Evolutionary conservation across 2,797 vertebrate species (phyloP), one percentile per base, ranked within the genome.

Genomic region (Sebastes oblongus): DNA sequence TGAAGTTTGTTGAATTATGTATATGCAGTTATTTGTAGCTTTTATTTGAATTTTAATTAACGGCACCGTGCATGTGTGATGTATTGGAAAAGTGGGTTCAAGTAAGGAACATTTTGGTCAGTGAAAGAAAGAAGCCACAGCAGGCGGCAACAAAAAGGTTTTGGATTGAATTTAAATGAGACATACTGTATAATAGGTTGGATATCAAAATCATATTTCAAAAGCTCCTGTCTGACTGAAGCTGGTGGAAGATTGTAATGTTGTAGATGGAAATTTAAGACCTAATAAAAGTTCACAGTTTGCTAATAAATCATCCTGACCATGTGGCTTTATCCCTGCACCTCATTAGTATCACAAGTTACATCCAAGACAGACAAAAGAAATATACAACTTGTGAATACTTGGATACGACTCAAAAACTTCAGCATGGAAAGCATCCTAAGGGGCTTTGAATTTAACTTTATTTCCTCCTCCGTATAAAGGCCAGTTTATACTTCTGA

Each of bases 241-340:
- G 11, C 59, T 61, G 3, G 7, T 29, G 14, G 13, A 62, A 34
- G 16, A 66, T 36, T 67, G 1, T 29, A 66, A 20, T 18, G 80
- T n/a, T 73, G 18, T 62, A 3, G 3, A 32, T 54, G 32, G 34
- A 72, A 27, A 60, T 32, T 11, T 24, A 29, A 50, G 14, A 32
- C 8, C 65, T 70, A 20, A 76, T 29, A 64, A 36, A 74, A 70
- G 20, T 30, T 74, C 39, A 72, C 59, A 58, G 50, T 65, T 85
- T 85, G 27, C 27, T 67, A 60, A 66, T 72, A 58, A 81, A 85
- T 80, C 36, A 65, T 22, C 16, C 27, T 1, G 66, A 60, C 30
- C 55, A 39, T 9, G 29, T 3, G 55, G 20, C 5, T 18, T 56
- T 36, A 65, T 66, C 46, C 39, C 18, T 66, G 42, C 9, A 29